A percentile compares a stretch with the other conserved stretches of the same genome.
phyloP scores from a whole-genome alignment of 2,888 invertebrate genomes.

The Panopea generosa region DNA sequence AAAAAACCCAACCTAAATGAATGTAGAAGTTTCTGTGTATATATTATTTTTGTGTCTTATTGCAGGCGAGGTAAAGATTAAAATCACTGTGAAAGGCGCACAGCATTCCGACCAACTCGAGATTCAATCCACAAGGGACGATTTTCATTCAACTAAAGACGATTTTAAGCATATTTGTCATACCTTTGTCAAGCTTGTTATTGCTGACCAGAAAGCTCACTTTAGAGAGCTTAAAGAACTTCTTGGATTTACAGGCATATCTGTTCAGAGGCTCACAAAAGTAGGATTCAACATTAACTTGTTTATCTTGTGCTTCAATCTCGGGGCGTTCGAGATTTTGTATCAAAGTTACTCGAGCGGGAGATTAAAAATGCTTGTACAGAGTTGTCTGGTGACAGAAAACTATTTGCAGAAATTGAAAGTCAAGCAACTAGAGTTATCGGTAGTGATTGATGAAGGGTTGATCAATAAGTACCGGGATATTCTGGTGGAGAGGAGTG shows the following conservation, averaged over 20 bases:
- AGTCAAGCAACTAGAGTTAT: slow-evolving; percentile 53
- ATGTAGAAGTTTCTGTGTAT: no score
- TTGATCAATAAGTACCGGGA: slow-evolving; percentile 64
- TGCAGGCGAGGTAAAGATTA: slow-evolving; percentile 64
- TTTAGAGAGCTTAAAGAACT: slow-evolving; percentile 60
- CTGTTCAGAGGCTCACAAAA: slow-evolving; percentile 49
- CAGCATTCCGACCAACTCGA: slow-evolving; percentile 35
- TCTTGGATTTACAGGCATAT: slow-evolving; percentile 41
- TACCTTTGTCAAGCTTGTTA: slow-evolving; percentile 62
- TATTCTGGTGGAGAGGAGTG: slow-evolving; percentile 53
- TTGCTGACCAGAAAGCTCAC: slow-evolving; percentile 57
- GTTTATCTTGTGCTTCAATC: slow-evolving; percentile 54
- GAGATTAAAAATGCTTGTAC: slow-evolving; percentile 60
- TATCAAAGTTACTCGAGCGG: slow-evolving; percentile 63
- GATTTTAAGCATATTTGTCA: slow-evolving; percentile 63
- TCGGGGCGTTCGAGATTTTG: slow-evolving; percentile 68
- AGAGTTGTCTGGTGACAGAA: slow-evolving; percentile 59
- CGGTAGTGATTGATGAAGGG: slow-evolving; percentile 55
- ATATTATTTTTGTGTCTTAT: not conserved
- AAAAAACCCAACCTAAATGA: no score
- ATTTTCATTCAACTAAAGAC: slow-evolving; percentile 53
- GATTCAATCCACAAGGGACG: slow-evolving; percentile 51
- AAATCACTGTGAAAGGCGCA: slow-evolving; percentile 62
- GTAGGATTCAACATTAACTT: slow-evolving; percentile 56
- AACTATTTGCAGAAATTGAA: slow-evolving; percentile 47